Evolutionary conservation across 2,113 vertebrate species (phyloP), one percentile per base, ranked within the genome.

Genomic region (Gymnobelideus leadbeateri): DNA sequence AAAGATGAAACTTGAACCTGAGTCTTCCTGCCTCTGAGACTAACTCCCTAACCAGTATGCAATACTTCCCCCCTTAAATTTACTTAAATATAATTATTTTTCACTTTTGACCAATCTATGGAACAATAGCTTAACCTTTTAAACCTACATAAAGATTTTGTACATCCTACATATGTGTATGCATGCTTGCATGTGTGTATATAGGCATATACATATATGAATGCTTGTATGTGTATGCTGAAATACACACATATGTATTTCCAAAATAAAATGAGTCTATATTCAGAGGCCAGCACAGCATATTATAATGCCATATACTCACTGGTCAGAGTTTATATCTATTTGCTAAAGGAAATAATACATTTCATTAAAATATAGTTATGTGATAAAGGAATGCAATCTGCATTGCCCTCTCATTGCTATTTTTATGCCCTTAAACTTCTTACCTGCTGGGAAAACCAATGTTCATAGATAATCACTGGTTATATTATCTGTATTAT

Each of bases 391-490:
- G 16, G 16, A 43, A 84, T 84, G 19, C n/a, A 84, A 84, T 84
- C n/a, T 43, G 43, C n/a, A 31, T 91, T 77, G 91, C 93, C 52
- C 54, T 68, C 16, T 92, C 92, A 14, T 21, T 4, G 93, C 25
- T 95, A 95, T 84, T 97, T 31, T 93, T 96, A 57, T 68, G 50
- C 50, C 28, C 6, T 7, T 2, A 84, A 77, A 4, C 0, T 92
- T 95, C 24, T 68, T 93, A 93, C 21, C 28, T 93, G 61, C 91
- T 96, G 95, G 0, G 6, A 53, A 93, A 96, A 12, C 23, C 50
- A 24, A 46, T 90, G 0, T 90, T 96, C 89, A 94, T 54, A 0
- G 0, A n/a, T 77, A 91, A 91, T 61, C 46, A 61, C 46, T 46
- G 52, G 92, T 51, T 23, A 54, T 3, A 26, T 95, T 49, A 25